Conservation (phyloP, 2,888 invertebrate genomes). For the Endotricha flammealis region DNA sequence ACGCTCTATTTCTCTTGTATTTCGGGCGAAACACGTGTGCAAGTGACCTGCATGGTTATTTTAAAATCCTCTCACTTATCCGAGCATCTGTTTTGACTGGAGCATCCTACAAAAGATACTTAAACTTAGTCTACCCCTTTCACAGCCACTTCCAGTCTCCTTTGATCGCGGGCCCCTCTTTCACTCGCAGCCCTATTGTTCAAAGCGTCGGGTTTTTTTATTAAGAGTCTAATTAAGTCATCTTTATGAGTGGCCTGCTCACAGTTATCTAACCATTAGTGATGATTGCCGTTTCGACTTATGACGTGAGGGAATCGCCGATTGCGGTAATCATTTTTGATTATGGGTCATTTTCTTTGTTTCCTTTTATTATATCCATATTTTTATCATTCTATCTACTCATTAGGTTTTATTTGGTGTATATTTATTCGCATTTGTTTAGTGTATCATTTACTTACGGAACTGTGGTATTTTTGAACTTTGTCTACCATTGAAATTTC, state of each 20-base stretch:
- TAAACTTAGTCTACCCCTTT: slow-evolving; percentile 3
- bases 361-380: slow-evolving; percentile 2
- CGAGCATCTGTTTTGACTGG: too few relatives aligned
- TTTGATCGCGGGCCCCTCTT: slow-evolving; percentile 1
- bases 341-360: slow-evolving; percentile 2
- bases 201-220: slow-evolving; percentile 36
- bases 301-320: slow-evolving; percentile 1
- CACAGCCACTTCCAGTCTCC: not conserved
- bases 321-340: slow-evolving; percentile 1
- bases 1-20: too few relatives aligned
- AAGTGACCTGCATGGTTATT: too few relatives aligned
- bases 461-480: too few relatives aligned
- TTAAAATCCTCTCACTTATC: too few relatives aligned
- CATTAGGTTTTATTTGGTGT: too few relatives aligned
- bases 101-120: too few relatives aligned
- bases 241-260: slow-evolving; percentile 24
- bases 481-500: too few relatives aligned
- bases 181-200: slow-evolving; percentile 26
- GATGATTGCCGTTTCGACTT: slow-evolving; percentile 4
- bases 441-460: too few relatives aligned
- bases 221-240: slow-evolving; percentile 46
- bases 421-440: too few relatives aligned
- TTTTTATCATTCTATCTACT: slow-evolving; percentile 1
- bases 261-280: slow-evolving; percentile 10
- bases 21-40: too few relatives aligned